These are phyloP conservation scores for Dermatophagoides farinae DNA, from an alignment of 1,140 invertebrate genomes.

Conservation along the genomic window DNA sequence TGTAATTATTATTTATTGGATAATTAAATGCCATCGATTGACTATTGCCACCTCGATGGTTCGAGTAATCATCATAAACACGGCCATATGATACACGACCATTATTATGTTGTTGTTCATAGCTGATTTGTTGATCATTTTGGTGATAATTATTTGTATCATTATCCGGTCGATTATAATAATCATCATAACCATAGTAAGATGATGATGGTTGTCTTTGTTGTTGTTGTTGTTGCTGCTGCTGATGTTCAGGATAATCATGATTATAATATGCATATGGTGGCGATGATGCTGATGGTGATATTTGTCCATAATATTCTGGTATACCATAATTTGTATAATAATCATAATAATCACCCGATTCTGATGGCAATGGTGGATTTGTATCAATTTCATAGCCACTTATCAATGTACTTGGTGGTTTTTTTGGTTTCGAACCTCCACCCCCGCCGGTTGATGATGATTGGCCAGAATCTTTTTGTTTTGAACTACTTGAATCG, in stretches of 20 bases:
- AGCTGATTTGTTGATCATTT: too few species aligned
- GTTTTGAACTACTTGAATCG: constrained; percentile 1
- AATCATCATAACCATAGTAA: too few species aligned
- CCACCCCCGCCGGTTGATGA: not conserved
- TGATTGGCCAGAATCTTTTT: not conserved
- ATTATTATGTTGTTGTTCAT: too few species aligned
- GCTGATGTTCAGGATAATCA: not conserved
- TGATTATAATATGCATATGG: not conserved
- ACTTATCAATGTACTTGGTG: not conserved
- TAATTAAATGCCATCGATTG: not conserved
- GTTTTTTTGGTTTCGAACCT: not conserved
- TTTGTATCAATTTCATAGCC: not conserved
- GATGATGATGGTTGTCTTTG: constrained; percentile 1
- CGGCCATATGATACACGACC: too few species aligned
- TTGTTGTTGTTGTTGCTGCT: not conserved
- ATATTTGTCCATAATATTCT: not conserved
- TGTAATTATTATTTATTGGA: not conserved
- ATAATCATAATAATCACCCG: constrained; percentile 16
- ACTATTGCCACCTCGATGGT: too few species aligned
- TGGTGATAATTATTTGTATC: not conserved
- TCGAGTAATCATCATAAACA: too few species aligned
- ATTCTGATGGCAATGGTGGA: not conserved
- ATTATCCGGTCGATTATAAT: too few species aligned
- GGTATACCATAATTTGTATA: constrained; percentile 22
- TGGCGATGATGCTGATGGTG: not conserved